Percentiles rank a stretch among this genome's conserved stretches.
Conservation (phyloP, 2,113 vertebrate genomes). For the Catharus minimus region DNA sequence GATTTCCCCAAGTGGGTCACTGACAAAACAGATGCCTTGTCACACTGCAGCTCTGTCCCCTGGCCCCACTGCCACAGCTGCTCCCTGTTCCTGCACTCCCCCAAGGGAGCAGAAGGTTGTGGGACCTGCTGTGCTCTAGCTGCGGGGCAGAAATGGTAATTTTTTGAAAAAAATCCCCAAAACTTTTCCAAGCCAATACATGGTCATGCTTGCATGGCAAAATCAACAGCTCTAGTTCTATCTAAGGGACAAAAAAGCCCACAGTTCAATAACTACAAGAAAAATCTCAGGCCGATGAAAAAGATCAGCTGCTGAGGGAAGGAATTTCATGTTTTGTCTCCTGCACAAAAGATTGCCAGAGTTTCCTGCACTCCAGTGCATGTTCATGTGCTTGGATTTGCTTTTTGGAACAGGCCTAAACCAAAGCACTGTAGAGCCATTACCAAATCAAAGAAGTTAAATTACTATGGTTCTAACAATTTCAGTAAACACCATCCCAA, state of each 20-base stretch:
- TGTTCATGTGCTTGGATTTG: background rate
- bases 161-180: background rate
- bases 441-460: constrained; percentile 10
- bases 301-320: background rate
- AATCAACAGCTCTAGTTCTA: background rate
- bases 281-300: background rate
- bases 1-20: background rate
- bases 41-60: background rate
- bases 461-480: constrained; percentile 13
- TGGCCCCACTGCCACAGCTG: background rate
- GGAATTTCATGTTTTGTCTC: background rate
- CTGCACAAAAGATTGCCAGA: background rate
- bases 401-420: background rate
- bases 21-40: background rate
- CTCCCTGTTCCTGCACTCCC: background rate
- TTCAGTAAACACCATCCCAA: constrained; percentile 27
- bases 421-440: background rate
- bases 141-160: background rate
- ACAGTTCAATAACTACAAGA: background rate
- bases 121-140: background rate
- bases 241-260: background rate
- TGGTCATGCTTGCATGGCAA: background rate
- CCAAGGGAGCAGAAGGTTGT: fast-evolving
- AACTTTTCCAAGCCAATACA: background rate
- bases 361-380: background rate